A percentile compares a stretch with the other conserved stretches of the same genome.
phyloP scores from a whole-genome alignment of 2,113 vertebrate genomes.

The Malurus cyaneus region DNA sequence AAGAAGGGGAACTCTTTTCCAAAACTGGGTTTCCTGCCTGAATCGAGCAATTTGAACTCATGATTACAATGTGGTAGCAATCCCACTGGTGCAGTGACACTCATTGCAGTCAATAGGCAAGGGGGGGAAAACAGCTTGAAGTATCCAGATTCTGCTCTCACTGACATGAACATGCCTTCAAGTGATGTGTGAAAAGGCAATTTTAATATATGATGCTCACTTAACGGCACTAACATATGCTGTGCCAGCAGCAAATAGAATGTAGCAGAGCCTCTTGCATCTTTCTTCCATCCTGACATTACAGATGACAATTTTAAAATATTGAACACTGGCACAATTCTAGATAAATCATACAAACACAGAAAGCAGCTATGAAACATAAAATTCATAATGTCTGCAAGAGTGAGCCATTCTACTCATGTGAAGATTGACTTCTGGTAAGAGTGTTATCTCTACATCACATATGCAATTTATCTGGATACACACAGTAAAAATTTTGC shows the following conservation, averaged over 20 bases:
- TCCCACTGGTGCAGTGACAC: too few species aligned
- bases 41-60: not conserved
- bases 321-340: not conserved
- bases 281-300: not conserved
- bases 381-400: not conserved
- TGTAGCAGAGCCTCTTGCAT: not conserved
- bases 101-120: not conserved
- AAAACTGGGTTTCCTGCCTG: not conserved
- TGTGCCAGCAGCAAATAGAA: conserved; percentile 1
- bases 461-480: not conserved
- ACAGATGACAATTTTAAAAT: not conserved
- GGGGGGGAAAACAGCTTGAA: not conserved
- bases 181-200: not conserved
- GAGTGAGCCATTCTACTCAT: not conserved
- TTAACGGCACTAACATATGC: not conserved
- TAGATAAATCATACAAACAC: not conserved
- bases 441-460: not conserved
- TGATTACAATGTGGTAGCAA: not conserved
- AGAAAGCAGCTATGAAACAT: not conserved
- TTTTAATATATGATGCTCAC: not conserved
- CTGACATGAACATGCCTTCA: not conserved
- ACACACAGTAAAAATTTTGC: not conserved
- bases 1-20: not conserved
- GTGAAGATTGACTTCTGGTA: not conserved
- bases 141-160: not conserved